Conservation (phyloP, 1,140 invertebrate genomes). For the Acromyrmex heyeri region DNA sequence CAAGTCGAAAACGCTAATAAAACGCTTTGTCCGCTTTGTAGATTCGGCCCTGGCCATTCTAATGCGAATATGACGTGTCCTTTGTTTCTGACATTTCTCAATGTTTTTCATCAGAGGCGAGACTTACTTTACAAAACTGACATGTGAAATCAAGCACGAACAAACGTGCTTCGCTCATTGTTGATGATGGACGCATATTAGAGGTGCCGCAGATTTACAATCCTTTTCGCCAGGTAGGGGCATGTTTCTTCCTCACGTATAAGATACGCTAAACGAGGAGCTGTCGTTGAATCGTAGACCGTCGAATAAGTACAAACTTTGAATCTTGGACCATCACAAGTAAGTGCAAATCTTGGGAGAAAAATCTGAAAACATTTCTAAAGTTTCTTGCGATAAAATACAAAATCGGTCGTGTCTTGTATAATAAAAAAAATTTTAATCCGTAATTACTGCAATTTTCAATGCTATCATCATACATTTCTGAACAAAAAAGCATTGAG, state of each 20-base stretch:
- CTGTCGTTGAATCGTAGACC: slow-evolving; percentile 6
- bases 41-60: neutral
- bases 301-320: neutral
- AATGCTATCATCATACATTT: neutral
- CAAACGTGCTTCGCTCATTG: neutral
- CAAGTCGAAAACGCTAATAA: too few species aligned
- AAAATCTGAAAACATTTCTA: slow-evolving; percentile 4
- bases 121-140: slow-evolving; percentile 25
- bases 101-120: slow-evolving; percentile 5
- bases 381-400: neutral
- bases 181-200: slow-evolving; percentile 46
- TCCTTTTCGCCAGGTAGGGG: slow-evolving; percentile 22
- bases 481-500: neutral
- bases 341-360: slow-evolving; percentile 2
- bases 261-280: slow-evolving; percentile 33
- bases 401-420: neutral
- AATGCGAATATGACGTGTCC: slow-evolving; percentile 19
- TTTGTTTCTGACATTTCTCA: slow-evolving; percentile 25
- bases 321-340: neutral
- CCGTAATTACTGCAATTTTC: neutral
- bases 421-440: neutral
- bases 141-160: slow-evolving; percentile 49
- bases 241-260: slow-evolving; percentile 35
- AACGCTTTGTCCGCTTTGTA: neutral
- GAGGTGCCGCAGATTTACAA: slow-evolving; percentile 34